Base-by-base conservation (phyloP, 2,113 vertebrate genomes). In the Grus americana region DNA sequence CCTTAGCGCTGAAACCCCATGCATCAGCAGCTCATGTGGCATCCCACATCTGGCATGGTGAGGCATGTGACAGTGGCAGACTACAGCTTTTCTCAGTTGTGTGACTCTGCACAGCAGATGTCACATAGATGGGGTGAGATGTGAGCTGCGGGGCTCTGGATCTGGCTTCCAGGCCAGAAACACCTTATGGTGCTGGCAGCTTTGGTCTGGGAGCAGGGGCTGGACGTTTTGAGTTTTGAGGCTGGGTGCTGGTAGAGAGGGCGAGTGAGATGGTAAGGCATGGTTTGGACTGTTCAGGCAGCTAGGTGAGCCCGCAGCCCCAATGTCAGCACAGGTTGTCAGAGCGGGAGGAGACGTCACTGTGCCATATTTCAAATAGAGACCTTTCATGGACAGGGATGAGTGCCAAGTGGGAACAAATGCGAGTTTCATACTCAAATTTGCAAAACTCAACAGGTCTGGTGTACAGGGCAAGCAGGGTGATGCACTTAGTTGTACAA, bases 61-160 rank as follows among this genome's bases (percentile, higher is more conserved):
- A 52, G 27, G 44, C 49, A 3, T 6, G 62, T 15, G 80, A 36
- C 17, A 44, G 55, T 15, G 80, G n/a, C 17, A 44, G 55, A 14
- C 32, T 42, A 12, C 19, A 17, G 20, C 44, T 65, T 63, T 75
- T 52, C 68, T 61, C 40, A 4, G 34, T 27, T 30, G 20, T 12
- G 49, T 22, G 23, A 3, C 59, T 38, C 52, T 86, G 92, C 54
- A 20, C 30, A 29, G 88, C 67, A 83, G 44, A 65, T 47, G 29
- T 59, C 4, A 7, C 13, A 1, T 8, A 20, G 4, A 18, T 2
- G 5, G 46, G 8, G 34, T 0, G 4, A 52, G n/a, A 7, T 5
- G 14, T 1, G 62, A 68, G 58, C 92, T 3, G 0, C 1, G 1
- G 40, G 19, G 54, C 20, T 26, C 26, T 27, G 73, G 30, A 46